Percentiles rank a stretch among this genome's conserved stretches.
phyloP scores from a whole-genome alignment of 2,797 vertebrate genomes.

The Threskiornis aethiopicus region DNA sequence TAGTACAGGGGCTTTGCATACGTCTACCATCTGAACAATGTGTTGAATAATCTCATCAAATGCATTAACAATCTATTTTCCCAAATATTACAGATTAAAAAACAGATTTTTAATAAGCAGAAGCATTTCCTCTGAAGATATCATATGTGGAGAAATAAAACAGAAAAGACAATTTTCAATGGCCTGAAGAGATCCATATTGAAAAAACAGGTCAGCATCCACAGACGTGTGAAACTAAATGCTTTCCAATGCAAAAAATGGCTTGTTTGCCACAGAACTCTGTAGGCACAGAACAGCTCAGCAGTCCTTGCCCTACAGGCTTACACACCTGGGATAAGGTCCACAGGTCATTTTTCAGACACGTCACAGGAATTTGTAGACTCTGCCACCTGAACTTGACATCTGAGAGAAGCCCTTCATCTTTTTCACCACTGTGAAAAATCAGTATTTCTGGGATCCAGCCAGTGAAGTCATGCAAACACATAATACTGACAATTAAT shows the following conservation, averaged over 20 bases:
- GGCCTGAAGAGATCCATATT: neutral
- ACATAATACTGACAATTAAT: neutral
- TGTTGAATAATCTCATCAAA: neutral
- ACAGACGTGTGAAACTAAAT: neutral
- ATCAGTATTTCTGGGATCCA: neutral
- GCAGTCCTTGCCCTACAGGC: neutral
- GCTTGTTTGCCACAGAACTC: fast-evolving
- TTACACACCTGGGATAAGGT: neutral
- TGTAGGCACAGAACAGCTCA: neutral
- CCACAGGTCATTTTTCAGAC: neutral
- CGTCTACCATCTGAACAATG: neutral
- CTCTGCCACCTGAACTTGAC: neutral
- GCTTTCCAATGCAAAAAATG: neutral
- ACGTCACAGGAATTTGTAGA: neutral
- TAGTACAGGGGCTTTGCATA: neutral
- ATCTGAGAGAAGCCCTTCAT: neutral
- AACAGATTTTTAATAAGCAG: neutral
- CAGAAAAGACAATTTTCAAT: neutral
- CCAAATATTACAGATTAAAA: neutral
- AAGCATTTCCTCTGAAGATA: neutral
- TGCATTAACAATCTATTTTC: neutral
- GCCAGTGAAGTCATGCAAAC: neutral
- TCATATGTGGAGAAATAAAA: neutral
- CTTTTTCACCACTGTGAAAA: neutral
- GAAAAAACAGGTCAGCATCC: neutral